Evolutionary conservation across 2,113 vertebrate genomes (phyloP).

Genomic region (human): GRCh38 chr12:131718001-131718500

Average conservation of each 20-base stretch:
- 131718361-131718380: not conserved
- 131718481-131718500: not conserved
- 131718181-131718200: not conserved
- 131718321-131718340: not conserved
- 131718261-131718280: not conserved
- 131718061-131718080: not conserved
- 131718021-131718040: too few species aligned
- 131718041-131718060: too few species aligned
- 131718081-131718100: fast-evolving
- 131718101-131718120: too few species aligned
- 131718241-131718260: not conserved
- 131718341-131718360: not conserved
- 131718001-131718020: too few species aligned
- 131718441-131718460: not conserved
- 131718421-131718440: not conserved
- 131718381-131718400: not conserved
- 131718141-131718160: not conserved
- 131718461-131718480: not conserved
- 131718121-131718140: not conserved
- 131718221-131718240: not conserved
- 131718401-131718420: not conserved
- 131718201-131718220: not conserved
- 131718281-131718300: not conserved
- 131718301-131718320: not conserved
- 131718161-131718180: not conserved